Evolutionary conservation across 2,797 vertebrate genomes (phyloP).

Genomic region (Echiichthys vipera): DNA sequence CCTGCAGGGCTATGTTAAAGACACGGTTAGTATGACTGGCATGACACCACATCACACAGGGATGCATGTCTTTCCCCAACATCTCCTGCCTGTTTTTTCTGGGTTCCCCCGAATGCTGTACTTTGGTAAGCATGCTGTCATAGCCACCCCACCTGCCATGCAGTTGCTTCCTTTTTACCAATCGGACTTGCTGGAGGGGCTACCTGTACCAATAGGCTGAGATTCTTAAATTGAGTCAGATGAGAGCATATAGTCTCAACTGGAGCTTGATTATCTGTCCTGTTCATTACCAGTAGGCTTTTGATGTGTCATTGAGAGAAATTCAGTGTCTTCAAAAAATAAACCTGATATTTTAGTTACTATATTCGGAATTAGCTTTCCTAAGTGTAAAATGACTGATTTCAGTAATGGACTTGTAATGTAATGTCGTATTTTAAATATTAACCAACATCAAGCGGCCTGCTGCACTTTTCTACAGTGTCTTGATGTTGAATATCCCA

Average conservation of each 20-base stretch:
- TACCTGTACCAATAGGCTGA: constrained; percentile 83
- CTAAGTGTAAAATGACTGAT: not conserved
- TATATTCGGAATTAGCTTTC: constrained; percentile 25
- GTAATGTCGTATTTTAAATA: constrained; percentile 14
- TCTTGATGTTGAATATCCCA: constrained; percentile 53
- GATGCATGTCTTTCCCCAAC: constrained; percentile 89
- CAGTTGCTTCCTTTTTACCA: constrained; percentile 89
- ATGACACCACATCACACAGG: constrained; percentile 93
- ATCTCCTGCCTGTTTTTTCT: constrained; percentile 90
- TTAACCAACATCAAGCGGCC: constrained; percentile 2
- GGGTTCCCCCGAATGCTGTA: constrained; percentile 90
- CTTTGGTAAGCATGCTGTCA: constrained; percentile 91
- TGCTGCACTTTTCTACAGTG: constrained; percentile 18
- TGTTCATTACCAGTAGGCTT: constrained; percentile 17
- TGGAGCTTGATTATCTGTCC: constrained; percentile 20
- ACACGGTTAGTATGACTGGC: constrained; percentile 95
- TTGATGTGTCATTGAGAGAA: not conserved
- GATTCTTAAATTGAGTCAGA: constrained; percentile 40
- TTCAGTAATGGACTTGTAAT: constrained; percentile 2
- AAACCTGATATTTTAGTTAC: not conserved
- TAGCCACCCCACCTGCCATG: constrained; percentile 70
- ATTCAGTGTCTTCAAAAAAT: not conserved
- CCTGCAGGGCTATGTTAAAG: constrained; percentile 90
- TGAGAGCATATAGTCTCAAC: constrained; percentile 34
- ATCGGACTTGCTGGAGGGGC: constrained; percentile 86